Evolutionary conservation across 2,797 vertebrate genomes (phyloP), one percentile per base, ranked within the genome.

Genomic region (Lindbergichthys nudifrons): DNA sequence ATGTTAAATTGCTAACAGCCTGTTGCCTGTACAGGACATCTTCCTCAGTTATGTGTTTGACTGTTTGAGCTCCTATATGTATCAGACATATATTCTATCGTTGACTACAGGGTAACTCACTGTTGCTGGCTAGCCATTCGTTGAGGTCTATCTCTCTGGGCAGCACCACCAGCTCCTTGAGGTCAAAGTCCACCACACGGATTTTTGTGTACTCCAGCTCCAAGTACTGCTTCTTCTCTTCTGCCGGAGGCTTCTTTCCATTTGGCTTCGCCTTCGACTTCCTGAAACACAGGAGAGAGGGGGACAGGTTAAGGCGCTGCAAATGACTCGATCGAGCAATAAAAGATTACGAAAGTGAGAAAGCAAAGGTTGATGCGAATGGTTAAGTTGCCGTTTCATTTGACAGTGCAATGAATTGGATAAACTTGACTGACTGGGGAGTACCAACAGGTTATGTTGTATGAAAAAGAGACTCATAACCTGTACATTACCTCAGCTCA

Each of bases 241-340:
- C 98, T 0, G 95, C 79, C 0, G 94, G 94, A 19, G 97, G 96
- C 91, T 99, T 99, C 95, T 99, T 99, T 83, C 98, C 98, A 73
- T 99, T 99, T 85, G 98, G 97, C 96, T 99, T 99, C 70, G 96
- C 96, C 93, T 99, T 99, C 10, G 97, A 98, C 94, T 99, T 99
- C 95, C 98, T 99, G 90, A 15, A 79, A 81, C 0, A 30, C 9
- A 85, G 16, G 80, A 18, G 3, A 56, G 51, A 41, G 10, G 19
- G 45, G 32, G 32, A 32, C 11, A 10, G 57, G 62, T 78, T 74
- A 67, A 42, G 4, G 5, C 61, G 50, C 58, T 47, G 60, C 13
- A 13, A 12, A 58, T 5, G 39, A n/a, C 9, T 36, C 16, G 23
- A 57, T 18, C 14, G 2, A 61, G 16, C 18, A 51, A 46, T 21